Percentiles rank a stretch among this genome's conserved stretches.
phyloP scores from a whole-genome alignment of 2,797 vertebrate species.

The Heteromormyrus szaboi region DNA sequence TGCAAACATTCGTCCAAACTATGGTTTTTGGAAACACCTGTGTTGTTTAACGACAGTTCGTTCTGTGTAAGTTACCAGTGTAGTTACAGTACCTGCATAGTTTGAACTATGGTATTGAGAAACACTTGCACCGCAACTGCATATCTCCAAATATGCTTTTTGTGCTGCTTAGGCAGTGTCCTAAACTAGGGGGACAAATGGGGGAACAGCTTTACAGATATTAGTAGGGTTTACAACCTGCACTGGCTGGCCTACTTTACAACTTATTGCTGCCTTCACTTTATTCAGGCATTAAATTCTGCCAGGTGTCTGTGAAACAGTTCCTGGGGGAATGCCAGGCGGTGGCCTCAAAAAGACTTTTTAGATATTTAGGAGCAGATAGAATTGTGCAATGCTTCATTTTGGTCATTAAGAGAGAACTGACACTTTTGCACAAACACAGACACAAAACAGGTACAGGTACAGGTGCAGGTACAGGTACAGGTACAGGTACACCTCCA shows the following conservation, averaged over 20 bases:
- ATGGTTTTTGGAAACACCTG: background rate
- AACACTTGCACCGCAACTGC: background rate
- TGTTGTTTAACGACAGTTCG: background rate
- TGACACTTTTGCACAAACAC: background rate
- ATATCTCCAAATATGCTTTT: background rate
- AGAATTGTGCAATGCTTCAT: background rate
- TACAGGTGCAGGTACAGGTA: no score
- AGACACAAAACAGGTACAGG: background rate
- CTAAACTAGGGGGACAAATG: background rate
- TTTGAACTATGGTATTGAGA: background rate
- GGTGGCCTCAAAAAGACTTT: background rate
- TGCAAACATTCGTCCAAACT: no score
- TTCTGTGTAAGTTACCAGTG: background rate
- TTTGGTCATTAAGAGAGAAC: background rate
- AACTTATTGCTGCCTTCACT: background rate
- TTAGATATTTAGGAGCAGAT: background rate
- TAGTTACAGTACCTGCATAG: background rate
- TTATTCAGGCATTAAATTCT: constrained; percentile 17
- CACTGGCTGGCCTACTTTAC: background rate
- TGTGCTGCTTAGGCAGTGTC: background rate
- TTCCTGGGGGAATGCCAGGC: background rate
- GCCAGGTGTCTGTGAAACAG: constrained; percentile 12
- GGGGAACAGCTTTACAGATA: background rate
- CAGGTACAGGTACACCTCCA: background rate
- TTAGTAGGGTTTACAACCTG: constrained; percentile 9